Base-by-base conservation (phyloP, 1,140 invertebrate genomes). In the Propsilocerus akamusi region DNA sequence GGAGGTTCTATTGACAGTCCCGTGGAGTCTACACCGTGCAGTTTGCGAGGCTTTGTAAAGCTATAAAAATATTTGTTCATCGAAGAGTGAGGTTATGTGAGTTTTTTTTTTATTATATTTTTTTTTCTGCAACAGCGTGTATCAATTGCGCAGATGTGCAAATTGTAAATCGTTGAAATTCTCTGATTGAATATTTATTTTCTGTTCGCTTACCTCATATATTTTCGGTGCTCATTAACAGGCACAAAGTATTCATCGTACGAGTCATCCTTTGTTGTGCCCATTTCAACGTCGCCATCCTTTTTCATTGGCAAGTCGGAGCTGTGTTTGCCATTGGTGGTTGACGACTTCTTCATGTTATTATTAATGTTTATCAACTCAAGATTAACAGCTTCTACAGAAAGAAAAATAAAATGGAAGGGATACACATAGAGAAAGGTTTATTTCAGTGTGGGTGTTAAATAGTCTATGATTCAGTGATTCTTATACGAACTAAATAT, bases 231-330 rank as follows among this genome's bases (percentile, higher is more conserved):
- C 57, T 86, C 80, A 61, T 86, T 86, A 32, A 86, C 83, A 26
- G 83, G 81, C 49, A 86, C 81, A 62, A 86, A 86, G 63, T 86
- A 86, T 56, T 86, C 82, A 53, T 86, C 81, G 61, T 84, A 84
- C 17, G 80, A 76, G 64, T 81, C 81, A 25, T 65, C 65, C 22
- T 72, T 68, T 49, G 72, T n/a, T n/a, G n/a, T 70, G 22, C 74
- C 70, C 58, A 81, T 76, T 48, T 84, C 80, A 14, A 80, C 74
- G 56, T 81, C 78, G 20, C 78, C 77, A 53, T 83, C 80, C 53
- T 75, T 77, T 59, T 82, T 82, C 48, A 74, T 61, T 3, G 67
- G 67, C 34, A 69, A 67, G 17, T 52, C 57, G 46, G 51, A 61
- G 22, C 14, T 41, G 14, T 30, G 28, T n/a, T 41, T 41, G 14